Evolutionary conservation across 2,797 vertebrate species (phyloP).

Genomic region (Ctenopoma multispine): DNA sequence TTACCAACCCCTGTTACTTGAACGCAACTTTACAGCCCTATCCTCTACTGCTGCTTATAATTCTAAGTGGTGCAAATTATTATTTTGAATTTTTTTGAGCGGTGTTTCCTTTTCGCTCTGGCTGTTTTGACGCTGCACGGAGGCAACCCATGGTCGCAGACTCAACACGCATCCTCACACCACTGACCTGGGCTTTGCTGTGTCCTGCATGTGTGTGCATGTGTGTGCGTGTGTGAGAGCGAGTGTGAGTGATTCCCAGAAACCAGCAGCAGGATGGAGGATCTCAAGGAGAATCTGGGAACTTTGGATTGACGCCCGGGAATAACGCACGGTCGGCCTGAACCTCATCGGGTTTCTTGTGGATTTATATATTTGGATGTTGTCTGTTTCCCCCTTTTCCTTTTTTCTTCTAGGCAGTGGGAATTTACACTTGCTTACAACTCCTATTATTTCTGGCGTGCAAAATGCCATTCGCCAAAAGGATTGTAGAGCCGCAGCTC

Average conservation of each 20-base stretch:
- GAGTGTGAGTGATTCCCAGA: slow-evolving; percentile 82
- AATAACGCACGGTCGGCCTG: slow-evolving; percentile 78
- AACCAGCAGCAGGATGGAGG: slow-evolving; percentile 83
- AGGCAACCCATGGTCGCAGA: slow-evolving; percentile 79
- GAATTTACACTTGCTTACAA: slow-evolving; percentile 75
- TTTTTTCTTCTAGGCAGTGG: slow-evolving; percentile 68
- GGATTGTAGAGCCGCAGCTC: slow-evolving; percentile 96
- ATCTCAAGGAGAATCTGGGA: slow-evolving; percentile 85
- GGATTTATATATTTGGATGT: slow-evolving; percentile 81
- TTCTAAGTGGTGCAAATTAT: not conserved
- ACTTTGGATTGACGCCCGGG: slow-evolving; percentile 86
- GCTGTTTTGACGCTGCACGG: slow-evolving; percentile 60
- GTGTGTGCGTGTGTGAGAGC: slow-evolving; percentile 74
- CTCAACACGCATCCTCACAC: slow-evolving; percentile 80
- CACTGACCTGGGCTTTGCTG: slow-evolving; percentile 77
- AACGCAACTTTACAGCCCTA: accelerated
- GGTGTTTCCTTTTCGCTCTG: slow-evolving; percentile 34
- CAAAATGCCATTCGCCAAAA: slow-evolving; percentile 96
- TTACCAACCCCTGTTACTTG: accelerated
- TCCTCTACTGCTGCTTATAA: accelerated
- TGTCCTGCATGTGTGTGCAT: slow-evolving; percentile 79
- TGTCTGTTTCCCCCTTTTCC: slow-evolving; percentile 70
- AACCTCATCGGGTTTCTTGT: slow-evolving; percentile 71
- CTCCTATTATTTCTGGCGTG: slow-evolving; percentile 69
- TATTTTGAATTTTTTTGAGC: slow-evolving; percentile 42